These are phyloP conservation scores for Acrossocheilus fasciatus DNA, from an alignment of 2,797 vertebrate species.

Conservation along the genomic window DNA sequence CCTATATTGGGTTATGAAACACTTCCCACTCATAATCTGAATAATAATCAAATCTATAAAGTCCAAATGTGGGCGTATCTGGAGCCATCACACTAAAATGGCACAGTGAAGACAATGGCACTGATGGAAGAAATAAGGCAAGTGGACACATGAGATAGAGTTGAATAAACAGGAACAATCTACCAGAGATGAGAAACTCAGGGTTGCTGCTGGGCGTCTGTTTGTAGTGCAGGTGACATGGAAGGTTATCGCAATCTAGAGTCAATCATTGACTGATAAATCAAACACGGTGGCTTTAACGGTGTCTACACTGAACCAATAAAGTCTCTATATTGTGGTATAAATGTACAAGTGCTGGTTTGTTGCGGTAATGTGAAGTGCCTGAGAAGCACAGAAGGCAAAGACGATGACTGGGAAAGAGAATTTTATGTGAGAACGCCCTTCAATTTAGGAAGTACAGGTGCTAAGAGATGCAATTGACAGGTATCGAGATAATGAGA, in stretches of 20 bases:
- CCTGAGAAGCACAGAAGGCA: neutral
- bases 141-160: constrained; percentile 24
- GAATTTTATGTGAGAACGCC: constrained; percentile 13
- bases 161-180: constrained; percentile 15
- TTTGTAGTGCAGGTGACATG: constrained; percentile 37
- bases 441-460: constrained; percentile 29
- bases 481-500: constrained; percentile 54
- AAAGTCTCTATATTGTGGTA: neutral
- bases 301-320: constrained; percentile 34
- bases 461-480: constrained; percentile 44
- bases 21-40: neutral
- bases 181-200: constrained; percentile 20
- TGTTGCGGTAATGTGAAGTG: neutral
- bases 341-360: constrained; percentile 8
- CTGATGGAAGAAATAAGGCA: constrained; percentile 3
- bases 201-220: neutral
- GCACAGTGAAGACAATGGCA: neutral
- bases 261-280: constrained; percentile 61
- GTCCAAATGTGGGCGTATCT: neutral
- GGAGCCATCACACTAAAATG: neutral
- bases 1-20: neutral
- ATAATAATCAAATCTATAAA: constrained; percentile 2
- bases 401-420: neutral
- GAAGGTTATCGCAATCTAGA: constrained; percentile 58
- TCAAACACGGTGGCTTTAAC: constrained; percentile 58